Evolutionary conservation across 1,140 invertebrate genomes (phyloP), one percentile per base, ranked within the genome.

Genomic region (Pseudachorutes palmiensis): DNA sequence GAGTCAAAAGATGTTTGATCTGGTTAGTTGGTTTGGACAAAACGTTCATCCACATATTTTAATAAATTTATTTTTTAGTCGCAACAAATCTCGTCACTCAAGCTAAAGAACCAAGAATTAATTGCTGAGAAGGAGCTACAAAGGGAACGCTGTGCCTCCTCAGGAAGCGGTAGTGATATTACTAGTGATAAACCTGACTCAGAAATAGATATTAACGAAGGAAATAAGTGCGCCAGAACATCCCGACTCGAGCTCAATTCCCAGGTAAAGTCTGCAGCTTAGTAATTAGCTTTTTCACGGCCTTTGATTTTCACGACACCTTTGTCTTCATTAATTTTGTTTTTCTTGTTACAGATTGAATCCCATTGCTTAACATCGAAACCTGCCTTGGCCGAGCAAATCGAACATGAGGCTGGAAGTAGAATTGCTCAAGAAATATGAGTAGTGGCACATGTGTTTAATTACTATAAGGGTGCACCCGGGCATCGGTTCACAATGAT

Each of bases 11-110:
- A 48, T 63, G 26, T 66, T 57, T 59, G 36, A 62, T 32, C 45
- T 32, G 2, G 9, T 30, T 60, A 30, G 14, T 33, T 29, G 2
- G 32, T 62, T 31, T 33, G 32, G 24, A 16, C 48, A 59, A n/a
- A 59, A 1, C 45, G 9, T 19, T 49, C 12, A 45, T 28, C 19
- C 26, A 16, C 2, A 29, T 65, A 72, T 57, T 64, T 72, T n/a
- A n/a, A n/a, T n/a, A n/a, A n/a, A n/a, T n/a, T n/a, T n/a, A n/a
- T n/a, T n/a, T n/a, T n/a, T n/a, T n/a, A n/a, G 45, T 71, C 70
- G 12, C 70, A 74, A 67, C 62, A 71, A 66, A 70, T 74, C 48
- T 74, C 72, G n/a, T 66, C 70, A n/a, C 64, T 74, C n/a, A 69
- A 70, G 49, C 61, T 74, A 5, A 74, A 71, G 63, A 74, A 74